Evolutionary conservation across 2,797 vertebrate species (phyloP).

Genomic region (Enteromius mattozi): DNA sequence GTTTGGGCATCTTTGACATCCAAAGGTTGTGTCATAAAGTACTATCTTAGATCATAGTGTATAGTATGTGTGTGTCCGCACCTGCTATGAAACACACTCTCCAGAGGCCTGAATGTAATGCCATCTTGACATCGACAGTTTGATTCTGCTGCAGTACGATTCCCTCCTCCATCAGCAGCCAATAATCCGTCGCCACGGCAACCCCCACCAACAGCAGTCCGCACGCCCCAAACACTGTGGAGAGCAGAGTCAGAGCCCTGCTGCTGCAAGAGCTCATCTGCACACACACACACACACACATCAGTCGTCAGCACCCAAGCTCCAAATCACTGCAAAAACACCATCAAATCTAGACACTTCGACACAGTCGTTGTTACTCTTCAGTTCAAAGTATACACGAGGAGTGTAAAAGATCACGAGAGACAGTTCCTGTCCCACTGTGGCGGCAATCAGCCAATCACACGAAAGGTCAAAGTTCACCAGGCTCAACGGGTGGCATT

Average conservation of each 20-base stretch:
- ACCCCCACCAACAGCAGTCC: conserved; percentile 91
- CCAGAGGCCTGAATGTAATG: conserved; percentile 92
- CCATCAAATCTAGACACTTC: not conserved
- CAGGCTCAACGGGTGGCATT: conserved; percentile 23
- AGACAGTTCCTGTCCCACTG: conserved; percentile 1
- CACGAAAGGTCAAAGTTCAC: conserved; percentile 50
- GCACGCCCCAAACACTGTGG: conserved; percentile 91
- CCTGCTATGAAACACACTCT: conserved; percentile 93
- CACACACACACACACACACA: conserved; percentile 31
- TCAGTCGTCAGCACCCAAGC: not conserved
- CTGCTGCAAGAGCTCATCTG: conserved; percentile 95
- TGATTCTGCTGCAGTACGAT: conserved; percentile 92
- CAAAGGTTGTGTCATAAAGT: not conserved
- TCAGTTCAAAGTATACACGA: not conserved
- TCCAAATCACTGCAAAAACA: not conserved
- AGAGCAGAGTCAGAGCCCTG: conserved; percentile 91
- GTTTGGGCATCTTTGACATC: not conserved
- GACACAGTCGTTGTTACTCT: not conserved
- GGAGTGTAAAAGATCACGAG: not conserved
- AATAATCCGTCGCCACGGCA: conserved; percentile 94
- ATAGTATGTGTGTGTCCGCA: conserved; percentile 60
- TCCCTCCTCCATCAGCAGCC: conserved; percentile 95
- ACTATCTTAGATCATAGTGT: not conserved
- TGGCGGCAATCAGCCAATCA: conserved; percentile 33
- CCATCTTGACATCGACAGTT: conserved; percentile 93